Evolutionary conservation across 2,888 invertebrate species (phyloP).

Genomic region (Eristalinus aeneus): DNA sequence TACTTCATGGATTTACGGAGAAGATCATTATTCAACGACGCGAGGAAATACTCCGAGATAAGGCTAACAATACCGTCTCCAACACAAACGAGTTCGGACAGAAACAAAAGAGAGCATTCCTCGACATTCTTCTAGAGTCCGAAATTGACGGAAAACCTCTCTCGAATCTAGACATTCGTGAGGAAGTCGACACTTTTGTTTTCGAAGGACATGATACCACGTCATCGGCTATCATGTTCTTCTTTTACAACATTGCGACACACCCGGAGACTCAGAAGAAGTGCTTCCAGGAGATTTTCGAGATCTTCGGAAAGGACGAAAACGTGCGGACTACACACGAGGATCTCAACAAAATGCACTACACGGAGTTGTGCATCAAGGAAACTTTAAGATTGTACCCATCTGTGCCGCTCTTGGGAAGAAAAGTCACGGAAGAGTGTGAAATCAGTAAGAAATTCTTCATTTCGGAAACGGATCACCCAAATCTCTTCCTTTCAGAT

Average conservation of each 20-base stretch:
- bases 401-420: slow-evolving; percentile 78
- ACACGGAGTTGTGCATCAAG: slow-evolving; percentile 79
- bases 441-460: slow-evolving; percentile 77
- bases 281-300: slow-evolving; percentile 80
- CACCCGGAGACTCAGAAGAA: slow-evolving; percentile 81
- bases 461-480: neutral
- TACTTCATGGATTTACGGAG: slow-evolving; percentile 82
- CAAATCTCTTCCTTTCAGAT: slow-evolving; percentile 72
- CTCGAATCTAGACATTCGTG: slow-evolving; percentile 83
- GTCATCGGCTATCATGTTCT: slow-evolving; percentile 81
- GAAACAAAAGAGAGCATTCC: slow-evolving; percentile 85
- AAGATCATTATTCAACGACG: slow-evolving; percentile 82
- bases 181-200: slow-evolving; percentile 89
- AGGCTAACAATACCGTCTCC: slow-evolving; percentile 55
- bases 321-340: slow-evolving; percentile 76
- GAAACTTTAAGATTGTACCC: slow-evolving; percentile 79
- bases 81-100: slow-evolving; percentile 81
- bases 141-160: slow-evolving; percentile 83
- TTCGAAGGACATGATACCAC: slow-evolving; percentile 84
- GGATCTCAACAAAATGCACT: slow-evolving; percentile 77
- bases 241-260: slow-evolving; percentile 81
- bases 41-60: slow-evolving; percentile 76
- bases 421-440: slow-evolving; percentile 77
- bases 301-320: slow-evolving; percentile 79
- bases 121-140: slow-evolving; percentile 85